Evolutionary conservation across 2,113 vertebrate genomes (phyloP).

Genomic region (Oryctolagus cuniculus): DNA sequence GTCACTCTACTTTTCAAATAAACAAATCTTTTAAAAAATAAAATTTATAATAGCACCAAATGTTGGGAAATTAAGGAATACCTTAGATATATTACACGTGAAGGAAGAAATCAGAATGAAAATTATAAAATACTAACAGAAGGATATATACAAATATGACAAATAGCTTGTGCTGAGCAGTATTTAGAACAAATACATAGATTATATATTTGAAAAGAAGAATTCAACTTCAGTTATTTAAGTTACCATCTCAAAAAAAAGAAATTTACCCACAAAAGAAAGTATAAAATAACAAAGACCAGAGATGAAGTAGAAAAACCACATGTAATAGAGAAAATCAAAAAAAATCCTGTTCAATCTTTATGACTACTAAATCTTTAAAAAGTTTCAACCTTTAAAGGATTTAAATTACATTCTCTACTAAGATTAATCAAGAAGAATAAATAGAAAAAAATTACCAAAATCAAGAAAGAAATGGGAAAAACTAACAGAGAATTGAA

Average conservation of each 20-base stretch:
- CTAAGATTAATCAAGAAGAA: not conserved
- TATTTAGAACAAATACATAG: constrained; percentile 3
- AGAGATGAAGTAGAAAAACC: not conserved
- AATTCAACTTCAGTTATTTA: not conserved
- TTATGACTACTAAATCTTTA: not conserved
- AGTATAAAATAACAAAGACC: constrained; percentile 23
- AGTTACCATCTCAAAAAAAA: constrained; percentile 9
- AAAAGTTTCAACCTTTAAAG: constrained; percentile 11
- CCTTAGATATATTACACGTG: not conserved
- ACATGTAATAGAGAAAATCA: not conserved
- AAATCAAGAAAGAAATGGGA: not conserved
- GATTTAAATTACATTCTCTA: not conserved
- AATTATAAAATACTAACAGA: not conserved
- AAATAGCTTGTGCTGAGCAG: not conserved
- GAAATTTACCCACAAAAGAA: constrained; percentile 11
- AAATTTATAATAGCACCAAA: not conserved
- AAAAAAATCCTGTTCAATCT: not conserved
- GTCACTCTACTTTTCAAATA: too few relatives aligned
- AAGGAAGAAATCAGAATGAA: constrained; percentile 7
- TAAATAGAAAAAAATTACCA: not conserved
- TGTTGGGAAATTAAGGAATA: not conserved
- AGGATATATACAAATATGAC: not conserved
- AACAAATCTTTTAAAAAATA: too few relatives aligned
- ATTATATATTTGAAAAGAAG: constrained; percentile 22
- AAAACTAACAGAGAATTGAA: not conserved